These are phyloP conservation scores for Oreochromis niloticus DNA, from an alignment of 2,113 vertebrate genomes.

Conservation along the genomic window DNA sequence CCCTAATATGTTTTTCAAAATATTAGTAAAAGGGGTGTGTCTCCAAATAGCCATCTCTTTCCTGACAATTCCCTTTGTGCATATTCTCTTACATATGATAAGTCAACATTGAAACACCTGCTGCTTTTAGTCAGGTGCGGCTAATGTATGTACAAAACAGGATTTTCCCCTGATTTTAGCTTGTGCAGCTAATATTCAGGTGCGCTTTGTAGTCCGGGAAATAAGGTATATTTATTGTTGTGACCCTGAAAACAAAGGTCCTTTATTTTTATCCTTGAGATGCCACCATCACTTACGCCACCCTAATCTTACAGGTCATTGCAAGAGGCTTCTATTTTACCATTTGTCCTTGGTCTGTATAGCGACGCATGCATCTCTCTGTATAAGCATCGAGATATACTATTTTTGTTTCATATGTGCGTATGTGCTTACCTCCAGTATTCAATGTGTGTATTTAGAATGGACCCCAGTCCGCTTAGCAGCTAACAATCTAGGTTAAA, in stretches of 20 bases:
- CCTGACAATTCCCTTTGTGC: too few relatives aligned
- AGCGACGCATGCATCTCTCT: background rate
- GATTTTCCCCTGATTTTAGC: too few relatives aligned
- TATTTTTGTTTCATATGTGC: background rate
- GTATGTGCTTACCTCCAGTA: background rate
- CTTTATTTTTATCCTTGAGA: background rate
- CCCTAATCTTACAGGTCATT: background rate
- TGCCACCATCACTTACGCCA: background rate
- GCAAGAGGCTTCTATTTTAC: background rate
- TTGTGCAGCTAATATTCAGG: too few relatives aligned
- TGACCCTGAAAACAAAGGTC: background rate
- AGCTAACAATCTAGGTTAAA: conserved; percentile 57
- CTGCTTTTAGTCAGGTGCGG: too few relatives aligned
- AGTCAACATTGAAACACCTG: too few relatives aligned
- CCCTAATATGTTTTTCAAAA: too few relatives aligned
- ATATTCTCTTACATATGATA: too few relatives aligned
- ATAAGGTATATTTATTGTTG: background rate
- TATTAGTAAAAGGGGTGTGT: too few relatives aligned
- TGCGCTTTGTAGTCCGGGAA: too few relatives aligned
- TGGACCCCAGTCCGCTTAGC: background rate
- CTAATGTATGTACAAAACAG: too few relatives aligned
- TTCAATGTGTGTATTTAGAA: background rate
- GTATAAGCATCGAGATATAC: background rate
- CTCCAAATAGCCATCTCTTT: too few relatives aligned
- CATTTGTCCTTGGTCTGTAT: background rate